Base-by-base conservation (phyloP, 1,140 invertebrate species). In the Magallana angulata region DNA sequence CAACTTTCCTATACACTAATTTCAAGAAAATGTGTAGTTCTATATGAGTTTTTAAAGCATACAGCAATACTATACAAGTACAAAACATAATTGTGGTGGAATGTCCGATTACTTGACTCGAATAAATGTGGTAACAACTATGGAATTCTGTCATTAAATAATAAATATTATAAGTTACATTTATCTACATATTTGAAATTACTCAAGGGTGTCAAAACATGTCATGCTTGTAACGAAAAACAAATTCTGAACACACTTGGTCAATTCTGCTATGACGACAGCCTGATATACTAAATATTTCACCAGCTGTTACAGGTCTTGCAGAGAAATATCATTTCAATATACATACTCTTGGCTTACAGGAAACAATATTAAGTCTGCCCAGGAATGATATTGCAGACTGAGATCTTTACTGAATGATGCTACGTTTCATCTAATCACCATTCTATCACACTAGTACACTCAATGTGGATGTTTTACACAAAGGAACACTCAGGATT, bases 181-280 rank as follows among this genome's bases (percentile, higher is more conserved):
- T 64, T 64, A 5, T 64, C 18, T 16, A 64, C 60, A 64, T 18
- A 16, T n/a, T 64, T 12, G 6, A 64, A 64, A 64, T 64, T n/a
- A 64, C 16, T 64, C 60, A 64, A 64, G 18, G 36, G 36, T 18
- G 18, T 64, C 18, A 18, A 18, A n/a, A 64, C 18, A n/a, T 48
- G 36, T 48, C 36, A 48, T 1, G 60, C 60, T 76, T 30, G 36
- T 76, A 76, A 76, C 12, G 8, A 30, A 12, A 36, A 30, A 76
- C 14, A 62, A 16, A 62, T 16, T 76, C 24, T 76, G 68, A 76
- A 76, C 68, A 76, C 68, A 11, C 36, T 24, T 76, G 68, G 68
- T 76, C 36, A 76, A 76, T 30, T 30, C 36, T 76, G 68, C 24
- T 30, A 62, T 30, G 8, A 30, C 24, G 4, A 76, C 18, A 76